phyloP scores from a whole-genome alignment of 2,888 invertebrate species.

The Acheta domesticus region DNA sequence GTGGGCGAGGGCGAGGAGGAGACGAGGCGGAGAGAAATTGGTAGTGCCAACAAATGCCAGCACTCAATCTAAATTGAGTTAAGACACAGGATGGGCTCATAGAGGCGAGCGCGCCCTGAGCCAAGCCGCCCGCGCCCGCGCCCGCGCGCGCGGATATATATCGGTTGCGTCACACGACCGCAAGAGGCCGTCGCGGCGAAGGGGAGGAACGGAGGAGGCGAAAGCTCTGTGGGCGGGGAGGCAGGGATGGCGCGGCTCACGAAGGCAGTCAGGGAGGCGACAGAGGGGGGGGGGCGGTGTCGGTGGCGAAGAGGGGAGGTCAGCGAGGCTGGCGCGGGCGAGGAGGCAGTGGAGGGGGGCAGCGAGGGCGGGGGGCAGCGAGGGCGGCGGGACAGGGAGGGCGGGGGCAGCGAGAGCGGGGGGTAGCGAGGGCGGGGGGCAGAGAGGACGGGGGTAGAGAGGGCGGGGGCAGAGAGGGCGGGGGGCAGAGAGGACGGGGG shows the following conservation, averaged over 20 bases:
- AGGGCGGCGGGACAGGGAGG: too few species aligned
- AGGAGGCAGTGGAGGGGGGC: too few species aligned
- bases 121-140: not conserved
- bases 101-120: not conserved
- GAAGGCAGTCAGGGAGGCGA: too few species aligned
- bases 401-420: too few species aligned
- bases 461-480: too few species aligned
- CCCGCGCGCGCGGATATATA: not conserved
- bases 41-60: constrained; percentile 46
- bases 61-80: constrained; percentile 53
- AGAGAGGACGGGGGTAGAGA: too few species aligned
- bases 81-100: constrained; percentile 39
- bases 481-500: too few species aligned
- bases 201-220: not conserved
- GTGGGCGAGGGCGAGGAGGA: not conserved
- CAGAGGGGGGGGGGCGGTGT: not conserved
- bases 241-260: too few species aligned
- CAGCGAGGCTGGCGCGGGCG: too few species aligned
- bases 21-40: not conserved
- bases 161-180: not conserved
- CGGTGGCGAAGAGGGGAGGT: not conserved
- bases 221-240: not conserved
- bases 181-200: not conserved
- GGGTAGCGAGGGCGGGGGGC: too few species aligned
- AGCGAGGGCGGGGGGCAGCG: too few species aligned